Percentiles rank a stretch among this genome's conserved stretches.
These are phyloP conservation scores for Hemitrygon akajei DNA, from an alignment of 2,797 vertebrate species.

Conservation along the genomic window DNA sequence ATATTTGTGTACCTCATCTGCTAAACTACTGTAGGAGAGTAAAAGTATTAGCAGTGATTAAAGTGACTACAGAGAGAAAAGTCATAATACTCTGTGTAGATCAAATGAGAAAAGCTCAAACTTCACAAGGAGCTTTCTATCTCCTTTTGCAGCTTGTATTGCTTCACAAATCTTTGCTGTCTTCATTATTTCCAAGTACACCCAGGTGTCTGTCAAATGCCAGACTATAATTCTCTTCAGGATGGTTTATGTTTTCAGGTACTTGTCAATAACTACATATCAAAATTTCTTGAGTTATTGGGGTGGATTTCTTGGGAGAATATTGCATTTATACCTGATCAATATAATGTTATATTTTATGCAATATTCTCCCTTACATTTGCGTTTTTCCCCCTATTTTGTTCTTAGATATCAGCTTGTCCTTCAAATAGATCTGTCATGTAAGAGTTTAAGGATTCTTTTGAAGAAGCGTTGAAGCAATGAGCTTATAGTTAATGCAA, in stretches of 20 bases:
- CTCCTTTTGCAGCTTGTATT: neutral
- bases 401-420: neutral
- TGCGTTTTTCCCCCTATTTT: neutral
- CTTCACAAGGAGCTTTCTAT: neutral
- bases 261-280: neutral
- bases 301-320: neutral
- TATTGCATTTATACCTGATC: neutral
- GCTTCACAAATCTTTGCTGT: conserved; percentile 15
- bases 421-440: neutral
- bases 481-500: no score
- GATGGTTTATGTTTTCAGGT: neutral
- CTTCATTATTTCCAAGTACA: conserved; percentile 27
- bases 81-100: neutral
- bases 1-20: neutral
- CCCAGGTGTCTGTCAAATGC: neutral
- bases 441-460: neutral
- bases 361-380: neutral
- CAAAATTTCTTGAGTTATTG: neutral
- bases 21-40: neutral
- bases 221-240: neutral
- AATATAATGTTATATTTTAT: neutral
- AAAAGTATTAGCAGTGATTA: neutral
- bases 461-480: neutral
- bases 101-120: neutral
- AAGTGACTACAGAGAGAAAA: neutral